These are phyloP conservation scores for Dysdera silvatica DNA, from an alignment of 1,140 invertebrate genomes.

Conservation along the genomic window DNA sequence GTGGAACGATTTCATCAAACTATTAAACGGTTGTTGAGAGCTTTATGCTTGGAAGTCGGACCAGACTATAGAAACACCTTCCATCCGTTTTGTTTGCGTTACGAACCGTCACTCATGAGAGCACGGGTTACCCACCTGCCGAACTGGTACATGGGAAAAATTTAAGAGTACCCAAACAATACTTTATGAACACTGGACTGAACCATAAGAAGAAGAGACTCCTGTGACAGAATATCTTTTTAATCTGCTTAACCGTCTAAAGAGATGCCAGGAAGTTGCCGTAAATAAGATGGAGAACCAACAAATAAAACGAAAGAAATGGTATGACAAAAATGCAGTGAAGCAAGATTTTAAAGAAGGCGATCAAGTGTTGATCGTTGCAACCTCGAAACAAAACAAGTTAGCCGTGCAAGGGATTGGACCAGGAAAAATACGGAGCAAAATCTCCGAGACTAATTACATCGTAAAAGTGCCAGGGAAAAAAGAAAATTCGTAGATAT, in stretches of 20 bases:
- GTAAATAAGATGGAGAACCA: neutral
- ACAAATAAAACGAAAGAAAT: neutral
- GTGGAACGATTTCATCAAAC: neutral
- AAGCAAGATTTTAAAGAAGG: neutral
- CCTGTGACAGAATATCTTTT: neutral
- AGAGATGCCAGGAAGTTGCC: neutral
- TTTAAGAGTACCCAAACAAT: neutral
- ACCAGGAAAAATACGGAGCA: neutral
- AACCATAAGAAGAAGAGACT: neutral
- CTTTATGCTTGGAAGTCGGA: neutral
- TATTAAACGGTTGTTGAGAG: neutral
- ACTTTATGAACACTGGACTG: neutral
- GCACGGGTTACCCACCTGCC: neutral
- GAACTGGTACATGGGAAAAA: slow-evolving; percentile 1
- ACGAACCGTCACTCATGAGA: neutral
- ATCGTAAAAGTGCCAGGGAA: neutral
- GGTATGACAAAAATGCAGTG: neutral
- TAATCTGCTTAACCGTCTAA: neutral
- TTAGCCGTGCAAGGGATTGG: neutral
- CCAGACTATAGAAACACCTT: neutral
- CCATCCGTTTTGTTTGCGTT: neutral
- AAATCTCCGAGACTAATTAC: neutral
- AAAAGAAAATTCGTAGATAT: neutral
- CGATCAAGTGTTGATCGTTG: neutral
- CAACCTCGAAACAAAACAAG: neutral